Evolutionary conservation across 2,888 invertebrate genomes (phyloP).

Genomic region (Phengaris alcon): DNA sequence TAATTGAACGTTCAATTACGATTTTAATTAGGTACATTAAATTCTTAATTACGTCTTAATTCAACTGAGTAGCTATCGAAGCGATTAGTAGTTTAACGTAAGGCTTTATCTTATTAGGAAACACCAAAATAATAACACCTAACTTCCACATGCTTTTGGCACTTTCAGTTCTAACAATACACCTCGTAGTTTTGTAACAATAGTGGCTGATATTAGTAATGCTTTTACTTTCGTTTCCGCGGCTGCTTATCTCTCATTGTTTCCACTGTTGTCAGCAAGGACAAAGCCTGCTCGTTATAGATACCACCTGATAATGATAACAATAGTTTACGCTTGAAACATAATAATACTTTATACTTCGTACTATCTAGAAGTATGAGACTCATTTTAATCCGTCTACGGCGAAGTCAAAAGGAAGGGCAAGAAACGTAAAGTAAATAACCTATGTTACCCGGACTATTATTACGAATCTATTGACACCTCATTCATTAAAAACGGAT

Average conservation of each 20-base stretch:
- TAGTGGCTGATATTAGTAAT: slow-evolving; percentile 35
- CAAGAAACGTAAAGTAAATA: no score
- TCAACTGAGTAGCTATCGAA: no score
- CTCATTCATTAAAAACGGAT: no score
- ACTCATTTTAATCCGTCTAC: no score
- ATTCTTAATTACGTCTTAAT: no score
- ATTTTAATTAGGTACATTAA: no score
- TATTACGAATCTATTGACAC: no score
- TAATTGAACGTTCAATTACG: no score
- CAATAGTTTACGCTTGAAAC: not conserved
- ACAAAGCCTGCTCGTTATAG: slow-evolving; percentile 47
- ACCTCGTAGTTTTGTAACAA: slow-evolving; percentile 33
- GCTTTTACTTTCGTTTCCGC: slow-evolving; percentile 72
- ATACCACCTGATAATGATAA: slow-evolving; percentile 31
- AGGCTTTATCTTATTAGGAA: not conserved
- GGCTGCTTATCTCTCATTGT: slow-evolving; percentile 65
- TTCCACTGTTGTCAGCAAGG: slow-evolving; percentile 55
- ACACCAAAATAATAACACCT: not conserved
- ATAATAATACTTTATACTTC: no score
- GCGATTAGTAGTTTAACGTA: not conserved
- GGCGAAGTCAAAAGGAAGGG: no score
- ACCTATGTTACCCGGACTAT: no score
- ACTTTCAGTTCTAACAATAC: slow-evolving; percentile 3
- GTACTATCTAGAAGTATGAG: no score
- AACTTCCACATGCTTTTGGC: slow-evolving; percentile 1